These are phyloP conservation scores for Idaea aversata DNA, from an alignment of 2,888 invertebrate genomes.

Conservation along the genomic window DNA sequence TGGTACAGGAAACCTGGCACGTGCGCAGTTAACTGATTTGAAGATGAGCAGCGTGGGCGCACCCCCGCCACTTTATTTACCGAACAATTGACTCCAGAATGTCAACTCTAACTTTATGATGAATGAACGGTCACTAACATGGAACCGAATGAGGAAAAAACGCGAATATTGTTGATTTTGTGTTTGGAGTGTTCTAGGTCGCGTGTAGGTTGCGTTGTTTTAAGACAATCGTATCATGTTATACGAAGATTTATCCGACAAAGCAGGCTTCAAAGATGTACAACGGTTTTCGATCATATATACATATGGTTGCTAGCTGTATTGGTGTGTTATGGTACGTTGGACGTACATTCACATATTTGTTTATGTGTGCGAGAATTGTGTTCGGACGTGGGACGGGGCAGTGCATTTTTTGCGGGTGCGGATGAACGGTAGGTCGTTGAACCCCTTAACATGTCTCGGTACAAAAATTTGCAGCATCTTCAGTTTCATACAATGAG, in stretches of 20 bases:
- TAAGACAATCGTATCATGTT: not conserved
- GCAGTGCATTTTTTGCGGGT: constrained; percentile 76
- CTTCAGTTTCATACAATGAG: not conserved
- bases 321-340: constrained; percentile 44
- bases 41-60: constrained; percentile 74
- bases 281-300: constrained; percentile 56
- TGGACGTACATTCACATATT: constrained; percentile 41
- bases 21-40: constrained; percentile 70
- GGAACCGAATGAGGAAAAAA: constrained; percentile 13
- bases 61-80: constrained; percentile 64
- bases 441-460: constrained; percentile 68
- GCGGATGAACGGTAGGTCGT: constrained; percentile 70
- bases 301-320: constrained; percentile 56
- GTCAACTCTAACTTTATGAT: constrained; percentile 30
- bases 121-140: constrained; percentile 27
- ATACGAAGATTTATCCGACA: constrained; percentile 38
- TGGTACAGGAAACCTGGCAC: constrained; percentile 70
- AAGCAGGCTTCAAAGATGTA: constrained; percentile 55
- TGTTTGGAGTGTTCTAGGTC: not conserved
- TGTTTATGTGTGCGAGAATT: constrained; percentile 60
- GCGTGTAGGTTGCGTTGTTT: not conserved
- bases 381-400: constrained; percentile 74
- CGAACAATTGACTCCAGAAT: constrained; percentile 56
- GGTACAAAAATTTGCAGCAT: constrained; percentile 64
- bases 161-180: constrained; percentile 1